Conservation (phyloP, 2,888 invertebrate genomes). For the Lottia scabra region DNA sequence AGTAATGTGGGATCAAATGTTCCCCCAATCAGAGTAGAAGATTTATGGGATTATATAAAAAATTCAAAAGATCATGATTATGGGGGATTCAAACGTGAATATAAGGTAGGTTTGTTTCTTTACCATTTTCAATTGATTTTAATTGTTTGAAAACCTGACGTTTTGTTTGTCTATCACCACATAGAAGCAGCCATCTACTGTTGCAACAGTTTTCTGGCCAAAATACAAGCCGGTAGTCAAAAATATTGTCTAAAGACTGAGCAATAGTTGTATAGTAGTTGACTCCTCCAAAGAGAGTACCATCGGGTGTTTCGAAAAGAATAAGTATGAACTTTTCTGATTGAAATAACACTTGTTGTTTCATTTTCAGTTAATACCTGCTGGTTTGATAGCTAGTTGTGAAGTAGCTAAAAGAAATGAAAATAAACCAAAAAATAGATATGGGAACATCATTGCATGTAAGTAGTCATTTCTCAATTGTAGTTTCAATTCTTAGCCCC, state of each 20-base stretch:
- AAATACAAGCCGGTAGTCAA: too few relatives aligned
- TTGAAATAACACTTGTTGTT: background rate
- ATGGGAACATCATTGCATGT: conserved; percentile 68
- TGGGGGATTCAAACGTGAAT: conserved; percentile 62
- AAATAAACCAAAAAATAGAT: conserved; percentile 67
- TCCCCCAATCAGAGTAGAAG: conserved; percentile 61
- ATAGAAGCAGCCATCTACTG: too few relatives aligned
- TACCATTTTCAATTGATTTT: too few relatives aligned
- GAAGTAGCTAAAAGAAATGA: conserved; percentile 63
- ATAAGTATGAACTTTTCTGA: too few relatives aligned
- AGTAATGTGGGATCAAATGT: conserved; percentile 52
- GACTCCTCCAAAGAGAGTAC: too few relatives aligned
- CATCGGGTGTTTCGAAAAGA: too few relatives aligned
- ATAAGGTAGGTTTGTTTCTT: conserved; percentile 44
- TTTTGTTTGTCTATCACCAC: too few relatives aligned
- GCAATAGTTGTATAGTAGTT: too few relatives aligned
- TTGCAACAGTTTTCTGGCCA: background rate
- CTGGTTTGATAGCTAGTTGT: conserved; percentile 60
- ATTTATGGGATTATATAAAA: conserved; percentile 66
- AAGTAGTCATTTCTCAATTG: too few relatives aligned
- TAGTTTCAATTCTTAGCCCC: too few relatives aligned
- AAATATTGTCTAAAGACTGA: too few relatives aligned
- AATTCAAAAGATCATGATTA: conserved; percentile 59
- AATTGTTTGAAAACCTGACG: too few relatives aligned
- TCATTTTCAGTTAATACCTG: conserved; percentile 58